Evolutionary conservation across 2,797 vertebrate species (phyloP).

Genomic region (Tapirus indicus): DNA sequence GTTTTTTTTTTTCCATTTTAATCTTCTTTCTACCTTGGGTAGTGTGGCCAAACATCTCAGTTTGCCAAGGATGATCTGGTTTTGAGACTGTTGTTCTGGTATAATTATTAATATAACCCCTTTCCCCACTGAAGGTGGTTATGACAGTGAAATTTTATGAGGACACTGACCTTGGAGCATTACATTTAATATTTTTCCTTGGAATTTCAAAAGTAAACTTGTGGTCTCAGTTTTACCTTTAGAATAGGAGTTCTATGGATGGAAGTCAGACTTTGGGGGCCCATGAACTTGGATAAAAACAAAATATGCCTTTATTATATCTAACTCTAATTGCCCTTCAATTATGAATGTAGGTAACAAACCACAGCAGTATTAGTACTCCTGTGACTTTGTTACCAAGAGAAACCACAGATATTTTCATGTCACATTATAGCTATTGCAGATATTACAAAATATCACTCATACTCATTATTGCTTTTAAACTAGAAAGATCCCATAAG

Average conservation of each 20-base stretch:
- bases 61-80: not conserved
- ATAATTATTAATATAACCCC: not conserved
- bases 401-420: not conserved
- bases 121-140: not conserved
- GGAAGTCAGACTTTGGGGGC: slow-evolving; percentile 8
- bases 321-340: not conserved
- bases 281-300: not conserved
- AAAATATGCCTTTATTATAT: not conserved
- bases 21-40: not conserved
- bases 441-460: not conserved
- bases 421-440: not conserved
- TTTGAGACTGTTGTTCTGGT: not conserved
- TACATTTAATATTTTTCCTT: slow-evolving; percentile 22
- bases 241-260: not conserved
- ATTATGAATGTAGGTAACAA: not conserved
- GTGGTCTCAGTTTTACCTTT: not conserved
- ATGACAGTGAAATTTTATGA: not conserved
- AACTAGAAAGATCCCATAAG: not conserved
- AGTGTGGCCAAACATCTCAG: not conserved
- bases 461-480: not conserved
- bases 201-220: slow-evolving; percentile 40
- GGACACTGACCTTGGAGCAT: not conserved
- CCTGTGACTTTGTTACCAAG: not conserved
- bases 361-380: not conserved
- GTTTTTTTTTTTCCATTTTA: not conserved